Percentiles rank a stretch among this genome's conserved stretches.
Evolutionary conservation across 2,888 invertebrate genomes (phyloP).

Genomic region (Liposcelis brunnea): DNA sequence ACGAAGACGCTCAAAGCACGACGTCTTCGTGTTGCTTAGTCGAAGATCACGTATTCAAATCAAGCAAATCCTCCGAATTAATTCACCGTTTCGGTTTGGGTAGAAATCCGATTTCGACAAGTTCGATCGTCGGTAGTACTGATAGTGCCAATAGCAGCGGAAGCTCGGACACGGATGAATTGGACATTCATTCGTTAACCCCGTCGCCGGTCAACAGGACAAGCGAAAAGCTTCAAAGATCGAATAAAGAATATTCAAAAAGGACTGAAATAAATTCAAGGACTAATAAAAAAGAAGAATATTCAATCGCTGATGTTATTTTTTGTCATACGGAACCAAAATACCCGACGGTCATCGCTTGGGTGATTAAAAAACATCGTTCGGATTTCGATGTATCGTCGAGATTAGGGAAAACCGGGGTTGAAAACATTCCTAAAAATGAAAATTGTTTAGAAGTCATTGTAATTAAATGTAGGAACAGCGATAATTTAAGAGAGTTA

Average conservation of each 20-base stretch:
- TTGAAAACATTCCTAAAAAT: not conserved
- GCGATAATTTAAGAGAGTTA: constrained; percentile 19
- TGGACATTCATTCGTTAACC: constrained; percentile 8
- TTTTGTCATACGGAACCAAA: constrained; percentile 23
- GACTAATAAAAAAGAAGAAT: constrained; percentile 15
- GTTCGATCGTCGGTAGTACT: constrained; percentile 13
- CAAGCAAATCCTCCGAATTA: constrained; percentile 6
- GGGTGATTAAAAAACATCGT: constrained; percentile 20
- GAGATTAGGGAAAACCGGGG: constrained; percentile 9
- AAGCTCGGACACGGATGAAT: constrained; percentile 19
- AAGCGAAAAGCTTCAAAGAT: too few species aligned
- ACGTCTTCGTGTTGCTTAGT: constrained; percentile 16
- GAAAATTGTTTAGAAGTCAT: constrained; percentile 18
- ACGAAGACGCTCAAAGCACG: constrained; percentile 21
- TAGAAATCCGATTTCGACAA: constrained; percentile 9
- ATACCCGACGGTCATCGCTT: constrained; percentile 21
- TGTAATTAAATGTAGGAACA: constrained; percentile 20
- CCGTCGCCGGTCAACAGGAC: not conserved
- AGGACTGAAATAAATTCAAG: not conserved
- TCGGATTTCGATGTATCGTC: constrained; percentile 7
- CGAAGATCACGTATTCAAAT: constrained; percentile 15
- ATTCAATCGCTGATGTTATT: constrained; percentile 20
- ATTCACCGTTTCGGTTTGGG: not conserved
- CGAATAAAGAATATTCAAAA: not conserved
- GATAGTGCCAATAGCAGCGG: constrained; percentile 21